Evolutionary conservation across 2,113 vertebrate genomes (phyloP).

Genomic region (Carassius carassius): DNA sequence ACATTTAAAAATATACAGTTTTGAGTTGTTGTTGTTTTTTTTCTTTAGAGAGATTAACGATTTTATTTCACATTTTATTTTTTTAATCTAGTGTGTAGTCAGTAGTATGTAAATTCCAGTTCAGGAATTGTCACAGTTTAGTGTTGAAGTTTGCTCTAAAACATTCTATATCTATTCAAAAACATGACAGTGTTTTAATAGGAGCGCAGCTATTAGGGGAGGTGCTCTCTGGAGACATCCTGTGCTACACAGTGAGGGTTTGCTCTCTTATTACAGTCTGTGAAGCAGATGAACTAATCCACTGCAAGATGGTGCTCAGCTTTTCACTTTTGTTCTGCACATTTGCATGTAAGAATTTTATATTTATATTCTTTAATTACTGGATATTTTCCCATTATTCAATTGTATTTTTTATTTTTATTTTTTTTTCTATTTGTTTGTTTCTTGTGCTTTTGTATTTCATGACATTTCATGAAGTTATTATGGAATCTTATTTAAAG

Average conservation of each 20-base stretch:
- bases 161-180: background rate
- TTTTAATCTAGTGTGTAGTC: background rate
- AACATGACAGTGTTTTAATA: background rate
- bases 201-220: background rate
- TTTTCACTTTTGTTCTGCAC: background rate
- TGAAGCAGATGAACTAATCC: background rate
- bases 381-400: background rate
- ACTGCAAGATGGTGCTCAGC: background rate
- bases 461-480: background rate
- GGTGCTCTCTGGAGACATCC: background rate
- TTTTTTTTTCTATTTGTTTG: background rate
- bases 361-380: background rate
- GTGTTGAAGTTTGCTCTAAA: background rate
- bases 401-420: background rate
- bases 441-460: background rate
- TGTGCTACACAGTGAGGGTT: background rate
- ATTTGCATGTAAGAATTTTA: background rate
- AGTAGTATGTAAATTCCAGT: background rate
- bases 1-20: no score
- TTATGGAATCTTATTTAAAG: background rate
- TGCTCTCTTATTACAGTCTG: background rate
- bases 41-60: background rate
- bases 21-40: no score
- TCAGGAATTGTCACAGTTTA: background rate
- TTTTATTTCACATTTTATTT: background rate